These are phyloP conservation scores for Xestia sexstrigata DNA, from an alignment of 2,888 invertebrate genomes.

Conservation along the genomic window DNA sequence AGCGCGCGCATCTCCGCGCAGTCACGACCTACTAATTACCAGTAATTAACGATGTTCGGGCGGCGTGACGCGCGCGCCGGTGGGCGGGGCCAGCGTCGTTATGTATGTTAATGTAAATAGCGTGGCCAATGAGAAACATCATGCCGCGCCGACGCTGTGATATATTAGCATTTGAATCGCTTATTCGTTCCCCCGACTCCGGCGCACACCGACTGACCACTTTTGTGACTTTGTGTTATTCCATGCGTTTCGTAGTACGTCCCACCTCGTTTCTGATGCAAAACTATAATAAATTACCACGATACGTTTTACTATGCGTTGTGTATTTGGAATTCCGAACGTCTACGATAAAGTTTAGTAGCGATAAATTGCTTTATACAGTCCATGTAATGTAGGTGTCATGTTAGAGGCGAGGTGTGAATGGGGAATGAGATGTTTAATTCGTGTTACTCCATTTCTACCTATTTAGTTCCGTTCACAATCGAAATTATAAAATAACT, in stretches of 20 bases:
- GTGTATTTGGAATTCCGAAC: slow-evolving; percentile 72
- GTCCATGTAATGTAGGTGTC: slow-evolving; percentile 74
- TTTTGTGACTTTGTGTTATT: slow-evolving; percentile 78
- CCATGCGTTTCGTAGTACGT: slow-evolving; percentile 81
- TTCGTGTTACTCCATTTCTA: slow-evolving; percentile 60
- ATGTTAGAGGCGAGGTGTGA: slow-evolving; percentile 74
- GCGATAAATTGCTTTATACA: slow-evolving; percentile 81
- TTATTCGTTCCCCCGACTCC: slow-evolving; percentile 82
- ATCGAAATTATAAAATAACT: slow-evolving; percentile 35
- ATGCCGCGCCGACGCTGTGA: slow-evolving; percentile 86
- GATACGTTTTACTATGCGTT: slow-evolving; percentile 75
- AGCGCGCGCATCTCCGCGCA: slow-evolving; percentile 76
- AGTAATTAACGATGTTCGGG: slow-evolving; percentile 87
- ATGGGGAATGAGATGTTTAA: slow-evolving; percentile 75
- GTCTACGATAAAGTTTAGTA: slow-evolving; percentile 73
- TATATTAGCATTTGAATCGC: slow-evolving; percentile 90
- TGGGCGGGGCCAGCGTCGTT: slow-evolving; percentile 85
- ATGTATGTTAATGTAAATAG: slow-evolving; percentile 88
- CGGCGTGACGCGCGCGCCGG: slow-evolving; percentile 81
- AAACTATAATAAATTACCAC: slow-evolving; percentile 80
- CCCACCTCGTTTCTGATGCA: slow-evolving; percentile 81
- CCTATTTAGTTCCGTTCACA: slow-evolving; percentile 17
- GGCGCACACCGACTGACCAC: slow-evolving; percentile 69
- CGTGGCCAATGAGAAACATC: slow-evolving; percentile 87
- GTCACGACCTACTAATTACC: slow-evolving; percentile 87